Base-by-base conservation (phyloP, 1,140 invertebrate species). In the Cydia pomonella region DNA sequence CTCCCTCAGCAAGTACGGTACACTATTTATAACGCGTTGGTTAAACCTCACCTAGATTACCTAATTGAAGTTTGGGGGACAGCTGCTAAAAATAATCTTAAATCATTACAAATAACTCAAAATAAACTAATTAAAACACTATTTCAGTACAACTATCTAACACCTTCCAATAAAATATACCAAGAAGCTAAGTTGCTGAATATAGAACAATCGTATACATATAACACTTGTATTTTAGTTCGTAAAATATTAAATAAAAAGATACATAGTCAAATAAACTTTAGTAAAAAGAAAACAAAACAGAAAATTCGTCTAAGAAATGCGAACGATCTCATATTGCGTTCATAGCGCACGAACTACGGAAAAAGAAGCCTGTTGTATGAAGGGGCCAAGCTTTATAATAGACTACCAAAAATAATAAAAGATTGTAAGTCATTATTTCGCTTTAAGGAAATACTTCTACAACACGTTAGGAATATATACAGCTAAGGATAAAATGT, bases 181-280 rank as follows among this genome's bases (percentile, higher is more conserved):
- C 29, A 66, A 66, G 16, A 66, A 59, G 3, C 53, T n/a, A 59
- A 59, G 21, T 21, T 59, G 21, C 21, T 23, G 16, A 59, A 59
- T 21, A 59, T 59, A 59, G 21, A 21, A 23, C 53, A 59, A 21
- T 21, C 53, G 5, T 59, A 59, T 59, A 59, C 29, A 66, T 66
- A 66, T 16, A 66, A 66, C 23, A 66, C 63, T 3, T 66, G 63
- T n/a, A 66, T 66, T 66, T 33, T 66, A 33, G 29, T 66, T 59
- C 10, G 53, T 4, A 59, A 23, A 23, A 21, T 59, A 18, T 59
- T 59, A 21, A 59, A 21, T 3, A 66, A 66, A 33, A 23, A 66
- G 12, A 66, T 66, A 12, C 63, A 66, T 33, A 66, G 25, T 12
- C 25, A 66, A 16, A 27, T 66, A 27, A 66, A 66, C 23, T 66